Conservation (phyloP, 2,888 invertebrate genomes). For the Phasia obesa region DNA sequence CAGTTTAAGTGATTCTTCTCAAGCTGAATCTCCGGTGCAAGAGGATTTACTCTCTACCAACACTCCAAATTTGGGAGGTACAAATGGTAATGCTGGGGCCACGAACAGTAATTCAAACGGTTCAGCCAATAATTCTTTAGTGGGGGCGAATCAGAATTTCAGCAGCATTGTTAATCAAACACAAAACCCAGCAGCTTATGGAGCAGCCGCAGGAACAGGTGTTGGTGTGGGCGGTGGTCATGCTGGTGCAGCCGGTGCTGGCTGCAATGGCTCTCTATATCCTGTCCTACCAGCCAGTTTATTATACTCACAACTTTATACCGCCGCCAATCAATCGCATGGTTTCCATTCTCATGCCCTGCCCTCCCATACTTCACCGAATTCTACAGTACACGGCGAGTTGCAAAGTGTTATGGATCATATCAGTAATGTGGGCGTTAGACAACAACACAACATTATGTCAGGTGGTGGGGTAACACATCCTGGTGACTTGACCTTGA, state of each 20-base stretch:
- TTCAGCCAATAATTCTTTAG: constrained; percentile 76
- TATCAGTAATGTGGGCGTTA: constrained; percentile 85
- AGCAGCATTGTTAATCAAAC: constrained; percentile 84
- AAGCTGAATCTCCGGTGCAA: constrained; percentile 92
- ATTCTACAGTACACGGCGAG: constrained; percentile 86
- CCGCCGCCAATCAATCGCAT: constrained; percentile 89
- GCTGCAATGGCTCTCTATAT: constrained; percentile 89
- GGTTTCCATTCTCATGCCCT: constrained; percentile 88
- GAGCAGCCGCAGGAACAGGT: constrained; percentile 82
- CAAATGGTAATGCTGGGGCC: constrained; percentile 82
- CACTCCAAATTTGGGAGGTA: constrained; percentile 85
- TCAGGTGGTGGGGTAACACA: constrained; percentile 81
- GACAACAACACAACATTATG: constrained; percentile 83
- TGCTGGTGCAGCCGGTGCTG: constrained; percentile 78
- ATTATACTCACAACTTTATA: constrained; percentile 92
- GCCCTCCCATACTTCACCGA: constrained; percentile 86
- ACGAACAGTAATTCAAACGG: constrained; percentile 73
- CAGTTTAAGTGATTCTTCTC: constrained; percentile 91
- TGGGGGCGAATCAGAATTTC: constrained; percentile 82
- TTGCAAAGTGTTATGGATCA: constrained; percentile 90
- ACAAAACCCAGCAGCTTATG: constrained; percentile 82
- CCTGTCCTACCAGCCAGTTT: constrained; percentile 92
- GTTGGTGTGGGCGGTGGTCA: constrained; percentile 73
- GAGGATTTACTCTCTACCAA: constrained; percentile 88
- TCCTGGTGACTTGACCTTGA: constrained; percentile 81